Base-by-base conservation (phyloP, 1,140 invertebrate genomes). In the Notospermus geniculatus region DNA sequence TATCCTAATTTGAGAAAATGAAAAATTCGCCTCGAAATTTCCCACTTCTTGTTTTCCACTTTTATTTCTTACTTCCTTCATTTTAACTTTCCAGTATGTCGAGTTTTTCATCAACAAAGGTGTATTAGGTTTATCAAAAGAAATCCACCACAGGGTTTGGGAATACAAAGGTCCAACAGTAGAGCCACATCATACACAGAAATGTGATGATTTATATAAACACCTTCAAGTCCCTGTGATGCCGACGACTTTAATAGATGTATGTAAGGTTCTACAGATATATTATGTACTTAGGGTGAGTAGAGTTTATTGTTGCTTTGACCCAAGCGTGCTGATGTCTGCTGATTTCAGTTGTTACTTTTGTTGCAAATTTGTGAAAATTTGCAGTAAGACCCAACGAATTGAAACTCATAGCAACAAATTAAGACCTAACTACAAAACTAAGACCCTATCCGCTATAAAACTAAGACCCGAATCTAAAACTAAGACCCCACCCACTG, bases 101-200 rank as follows among this genome's bases (percentile, higher is more conserved):
- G 89, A 91, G 77, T 91, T 88, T 72, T 90, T 88, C 70, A 90
- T 92, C 59, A 89, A 91, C 71, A 83, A 89, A 70, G 89, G 89
- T n/a, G 89, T 90, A 1, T 77, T 91, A 28, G 89, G 89, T 0
- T 85, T 90, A 23, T 87, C 83, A 59, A 91, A 91, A 74, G 88
- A 90, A 63, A 71, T 87, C 13, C 85, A 86, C 66, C 89, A 90
- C 75, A 81, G 86, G 2, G 89, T 91, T 4, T 84, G 91, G 61
- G 89, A 91, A 74, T 89, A 89, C 69, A 82, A 86, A 59, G 88
- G 88, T 5, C 87, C 88, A 57, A 80, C 83, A 23, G 86, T 91
- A 13, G 73, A 77, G 56, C 84, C 88, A 0, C 84, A 87, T 30
- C 84, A 85, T 27, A 80, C 85, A 46, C 85, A 66, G 28, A 71